Percentiles rank a stretch among this genome's conserved stretches.
Evolutionary conservation across 2,113 vertebrate species (phyloP).

Genomic region (Saccopteryx bilineata): DNA sequence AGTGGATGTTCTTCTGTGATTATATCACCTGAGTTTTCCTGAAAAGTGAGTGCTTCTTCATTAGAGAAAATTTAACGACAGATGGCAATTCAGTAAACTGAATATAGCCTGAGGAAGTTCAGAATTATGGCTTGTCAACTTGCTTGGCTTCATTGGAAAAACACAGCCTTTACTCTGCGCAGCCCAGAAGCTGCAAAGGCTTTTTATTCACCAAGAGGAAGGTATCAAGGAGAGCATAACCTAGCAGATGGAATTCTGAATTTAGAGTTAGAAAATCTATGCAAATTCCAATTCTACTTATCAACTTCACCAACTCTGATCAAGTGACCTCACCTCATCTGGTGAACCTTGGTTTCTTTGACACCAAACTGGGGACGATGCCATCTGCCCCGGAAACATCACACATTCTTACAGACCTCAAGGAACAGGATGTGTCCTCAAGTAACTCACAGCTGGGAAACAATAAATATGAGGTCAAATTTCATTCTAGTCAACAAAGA

Average conservation of each 20-base stretch:
- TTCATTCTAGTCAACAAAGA: neutral
- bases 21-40: neutral
- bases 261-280: neutral
- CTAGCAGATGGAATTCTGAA: neutral
- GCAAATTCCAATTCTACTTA: neutral
- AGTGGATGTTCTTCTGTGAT: neutral
- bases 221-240: neutral
- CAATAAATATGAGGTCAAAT: neutral
- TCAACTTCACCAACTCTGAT: neutral
- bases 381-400: neutral
- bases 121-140: neutral
- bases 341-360: neutral
- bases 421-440: neutral
- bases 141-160: neutral
- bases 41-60: neutral
- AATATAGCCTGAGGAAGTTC: neutral
- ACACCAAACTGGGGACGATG: neutral
- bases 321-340: neutral
- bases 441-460: neutral
- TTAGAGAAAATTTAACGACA: neutral
- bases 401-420: neutral
- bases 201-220: neutral
- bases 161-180: neutral
- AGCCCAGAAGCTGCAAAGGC: neutral
- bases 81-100: neutral